Base-by-base conservation (phyloP, 92 coral and sea anemone species). In the Porites cylindrica region DNA sequence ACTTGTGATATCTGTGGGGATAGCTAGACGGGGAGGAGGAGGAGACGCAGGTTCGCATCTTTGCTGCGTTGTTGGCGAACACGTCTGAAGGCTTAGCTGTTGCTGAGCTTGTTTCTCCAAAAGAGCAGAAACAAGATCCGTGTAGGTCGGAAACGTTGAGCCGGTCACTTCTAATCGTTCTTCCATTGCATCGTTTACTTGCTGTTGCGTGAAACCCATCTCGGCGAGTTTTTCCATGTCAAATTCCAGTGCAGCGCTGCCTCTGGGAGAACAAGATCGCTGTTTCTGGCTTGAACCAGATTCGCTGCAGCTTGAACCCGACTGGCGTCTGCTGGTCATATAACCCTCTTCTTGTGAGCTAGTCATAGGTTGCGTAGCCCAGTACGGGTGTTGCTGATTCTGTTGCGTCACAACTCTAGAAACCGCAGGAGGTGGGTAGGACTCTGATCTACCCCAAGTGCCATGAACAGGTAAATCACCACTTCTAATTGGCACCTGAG, bases 131-230 rank as follows among this genome's bases (percentile, higher is more conserved):
- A 90, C 92, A 24, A 93, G 86, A 61, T 95, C 94, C 47, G 88
- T 81, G 14, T 78, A 79, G 10, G 92, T 85, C 6, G 66, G 62
- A 72, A 93, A 95, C 26, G 77, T 85, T 18, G 61, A 72, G 16
- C 98, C 94, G 21, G 93, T 89, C 12, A 78, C 78, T 61, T 66
- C 90, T 38, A 91, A 78, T 65, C 83, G 89, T 18, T 67, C 64
- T 47, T 84, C 61, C 23, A 93, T 66, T 14, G 87, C 96, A n/a
- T 93, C 91, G 6, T 95, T 83, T 51, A 95, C 79, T 66, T 79
- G 85, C n/a, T 78, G 93, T 32, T 90, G 85, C 32, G 90, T 83
- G 72, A 93, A 89, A 8, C 98, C 98, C 98, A 95, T 91, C 47
- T 85, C 93, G 6, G 85, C 80, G 51, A 87, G 61, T 56, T 59